Evolutionary conservation across 2,113 vertebrate genomes (phyloP), one percentile per base, ranked within the genome.

Genomic region (Colossoma macropomum): DNA sequence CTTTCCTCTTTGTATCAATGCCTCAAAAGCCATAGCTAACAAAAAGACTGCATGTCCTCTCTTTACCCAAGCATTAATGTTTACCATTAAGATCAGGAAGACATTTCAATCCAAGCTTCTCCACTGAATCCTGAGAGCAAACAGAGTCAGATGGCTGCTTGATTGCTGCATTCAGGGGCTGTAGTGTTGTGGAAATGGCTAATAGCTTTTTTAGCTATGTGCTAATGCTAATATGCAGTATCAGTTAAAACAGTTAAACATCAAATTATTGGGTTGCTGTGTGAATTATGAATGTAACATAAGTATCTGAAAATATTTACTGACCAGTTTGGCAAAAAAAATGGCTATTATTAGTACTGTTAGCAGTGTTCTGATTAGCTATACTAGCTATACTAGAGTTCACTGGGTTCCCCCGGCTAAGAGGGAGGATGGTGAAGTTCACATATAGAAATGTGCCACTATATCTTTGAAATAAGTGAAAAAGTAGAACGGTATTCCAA

Each of bases 51-150:
- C 17, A n/a, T 17, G 28, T 54, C 13, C 27, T 54, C 45, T 79
- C 27, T 54, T 79, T 30, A 34, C 10, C 30, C 63, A 38, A 69
- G 48, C 65, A 41, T 27, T 32, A n/a, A 1, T 75, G 83, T 80
- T 84, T 79, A 23, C 77, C 34, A n/a, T 69, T 68, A 28, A 80
- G 52, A 34, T 80, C 78, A 85, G 50, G 34, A n/a, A 28, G 28
- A 23, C 38, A 0, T 74, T 23, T 45, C 62, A 59, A 15, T 72
- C 70, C 25, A 63, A 27, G 17, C 27, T 45, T 59, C 38, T 19
- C 25, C 7, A 8, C 25, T 73, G 32, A 80, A 62, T 75, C 15
- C 71, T 56, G 23, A 76, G 38, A 52, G 62, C 25, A 84, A 84
- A 75, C 50, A 62, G 32, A 59, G 60, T 23, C 75, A 77, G 16